Base-by-base conservation (phyloP, 2,113 vertebrate genomes). In the Rostratula benghalensis region DNA sequence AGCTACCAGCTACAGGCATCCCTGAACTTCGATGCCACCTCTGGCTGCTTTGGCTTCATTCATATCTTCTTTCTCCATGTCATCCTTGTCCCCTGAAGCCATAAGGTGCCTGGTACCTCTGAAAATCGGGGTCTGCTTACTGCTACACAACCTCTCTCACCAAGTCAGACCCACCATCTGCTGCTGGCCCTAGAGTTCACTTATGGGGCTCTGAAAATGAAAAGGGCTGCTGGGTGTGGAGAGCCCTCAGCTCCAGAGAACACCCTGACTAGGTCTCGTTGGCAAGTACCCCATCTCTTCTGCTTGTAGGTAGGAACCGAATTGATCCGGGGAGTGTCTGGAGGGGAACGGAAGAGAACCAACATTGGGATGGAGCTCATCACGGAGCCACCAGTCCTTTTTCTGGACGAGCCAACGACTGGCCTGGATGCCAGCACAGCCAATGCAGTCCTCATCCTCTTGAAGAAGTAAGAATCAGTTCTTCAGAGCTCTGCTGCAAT, bases 361-460 rank as follows among this genome's bases (percentile, higher is more conserved):
- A 95, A 96, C 57, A 97, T 97, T 33, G 94, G 95, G 39, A 95
- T 90, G 93, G 96, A 97, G 71, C 94, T 97, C 22, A 97, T 97
- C 64, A 97, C 93, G 30, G 97, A 97, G 69, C 95, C 93, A 41
- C 82, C 90, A 16, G 95, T 97, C 35, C 85, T 96, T 35, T 97
- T 97, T 90, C 91, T 97, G 81, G 92, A 97, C 41, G 94, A 97
- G 57, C 89, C 91, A 50, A 95, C 95, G 57, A 96, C 95, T 22
- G 95, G 95, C 41, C 96, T 97, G 28, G 97, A 98, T 30, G 78
- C 95, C 31, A 96, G 97, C 87, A 95, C 94, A 54, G 96, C 95
- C 67, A 95, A 97, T 28, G 86, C 93, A 54, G 94, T 96, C 30
- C 95, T 97, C 63, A 84, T 95, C 57, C 95, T 97, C 60, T 71